These are phyloP conservation scores for Cyclargus thomasi DNA, from an alignment of 1,140 invertebrate species.

Conservation along the genomic window DNA sequence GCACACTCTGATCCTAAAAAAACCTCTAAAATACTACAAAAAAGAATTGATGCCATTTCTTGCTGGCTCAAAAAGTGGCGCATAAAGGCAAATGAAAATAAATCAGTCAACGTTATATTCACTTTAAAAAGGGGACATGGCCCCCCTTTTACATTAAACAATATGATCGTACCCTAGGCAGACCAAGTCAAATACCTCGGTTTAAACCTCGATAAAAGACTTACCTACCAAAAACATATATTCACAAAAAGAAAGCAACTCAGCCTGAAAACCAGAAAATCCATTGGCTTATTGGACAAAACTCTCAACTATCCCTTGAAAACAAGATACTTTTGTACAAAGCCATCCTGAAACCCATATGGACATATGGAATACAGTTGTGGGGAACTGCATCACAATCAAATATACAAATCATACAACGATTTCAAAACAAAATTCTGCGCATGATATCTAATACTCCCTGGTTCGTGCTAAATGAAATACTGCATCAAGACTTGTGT, in stretches of 20 bases:
- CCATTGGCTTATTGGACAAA: too few species aligned
- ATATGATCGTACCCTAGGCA: conserved; percentile 24
- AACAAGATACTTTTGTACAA: too few species aligned
- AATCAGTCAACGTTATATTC: conserved; percentile 31
- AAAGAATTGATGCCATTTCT: too few species aligned
- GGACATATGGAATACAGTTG: not conserved
- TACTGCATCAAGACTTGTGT: not conserved
- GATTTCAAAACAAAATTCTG: conserved; percentile 8
- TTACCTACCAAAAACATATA: conserved; percentile 36
- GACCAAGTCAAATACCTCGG: conserved; percentile 32
- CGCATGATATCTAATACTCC: conserved; percentile 11
- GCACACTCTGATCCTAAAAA: too few species aligned
- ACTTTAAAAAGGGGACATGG: conserved; percentile 26
- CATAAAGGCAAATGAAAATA: conserved; percentile 32
- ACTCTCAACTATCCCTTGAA: not conserved
- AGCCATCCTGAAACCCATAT: too few species aligned
- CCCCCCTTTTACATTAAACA: conserved; percentile 26
- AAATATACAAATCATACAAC: too few species aligned
- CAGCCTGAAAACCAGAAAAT: conserved; percentile 4
- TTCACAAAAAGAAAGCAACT: conserved; percentile 27
- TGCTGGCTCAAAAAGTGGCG: too few species aligned
- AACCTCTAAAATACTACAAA: too few species aligned
- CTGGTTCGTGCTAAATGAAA: conserved; percentile 6
- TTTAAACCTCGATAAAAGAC: conserved; percentile 32
- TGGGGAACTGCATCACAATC: not conserved